These are phyloP conservation scores for Casuarius casuarius DNA, from an alignment of 2,113 vertebrate species.

Conservation along the genomic window DNA sequence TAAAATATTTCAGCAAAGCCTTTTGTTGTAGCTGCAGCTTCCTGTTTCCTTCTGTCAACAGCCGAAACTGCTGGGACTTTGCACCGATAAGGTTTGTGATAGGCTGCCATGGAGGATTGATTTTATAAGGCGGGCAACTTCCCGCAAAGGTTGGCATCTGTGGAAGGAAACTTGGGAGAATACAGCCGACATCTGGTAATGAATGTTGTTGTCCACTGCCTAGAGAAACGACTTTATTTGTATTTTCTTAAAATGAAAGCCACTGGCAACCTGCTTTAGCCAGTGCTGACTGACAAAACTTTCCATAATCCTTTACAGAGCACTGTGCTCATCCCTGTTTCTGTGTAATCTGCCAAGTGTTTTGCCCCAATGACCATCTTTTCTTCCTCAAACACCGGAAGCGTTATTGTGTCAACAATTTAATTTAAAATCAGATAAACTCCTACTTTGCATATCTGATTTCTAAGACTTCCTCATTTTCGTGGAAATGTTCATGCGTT, in stretches of 20 bases:
- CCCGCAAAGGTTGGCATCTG: no score
- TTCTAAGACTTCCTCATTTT: background rate
- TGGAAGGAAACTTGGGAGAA: no score
- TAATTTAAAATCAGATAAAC: background rate
- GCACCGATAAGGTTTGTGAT: accelerated
- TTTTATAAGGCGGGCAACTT: background rate
- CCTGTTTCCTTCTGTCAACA: background rate
- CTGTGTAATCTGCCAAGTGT: background rate
- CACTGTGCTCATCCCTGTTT: accelerated
- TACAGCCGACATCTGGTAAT: no score
- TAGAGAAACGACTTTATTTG: background rate
- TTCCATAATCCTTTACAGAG: background rate
- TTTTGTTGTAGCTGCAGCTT: background rate
- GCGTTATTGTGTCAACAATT: background rate
- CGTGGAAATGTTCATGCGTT: background rate
- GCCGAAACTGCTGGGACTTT: background rate
- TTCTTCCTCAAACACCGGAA: background rate
- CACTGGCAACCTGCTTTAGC: background rate
- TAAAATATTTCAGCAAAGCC: background rate
- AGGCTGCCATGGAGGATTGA: accelerated
- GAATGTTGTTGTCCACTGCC: no score
- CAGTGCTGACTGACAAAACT: background rate
- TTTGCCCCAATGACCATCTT: background rate
- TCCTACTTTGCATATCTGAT: background rate
- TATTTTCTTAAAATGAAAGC: background rate